A percentile compares a stretch with the other conserved stretches of the same genome.
phyloP scores from a whole-genome alignment of 37 sponge, comb jelly and placozoan genomes.

The Aphrocallistes beatrix region DNA sequence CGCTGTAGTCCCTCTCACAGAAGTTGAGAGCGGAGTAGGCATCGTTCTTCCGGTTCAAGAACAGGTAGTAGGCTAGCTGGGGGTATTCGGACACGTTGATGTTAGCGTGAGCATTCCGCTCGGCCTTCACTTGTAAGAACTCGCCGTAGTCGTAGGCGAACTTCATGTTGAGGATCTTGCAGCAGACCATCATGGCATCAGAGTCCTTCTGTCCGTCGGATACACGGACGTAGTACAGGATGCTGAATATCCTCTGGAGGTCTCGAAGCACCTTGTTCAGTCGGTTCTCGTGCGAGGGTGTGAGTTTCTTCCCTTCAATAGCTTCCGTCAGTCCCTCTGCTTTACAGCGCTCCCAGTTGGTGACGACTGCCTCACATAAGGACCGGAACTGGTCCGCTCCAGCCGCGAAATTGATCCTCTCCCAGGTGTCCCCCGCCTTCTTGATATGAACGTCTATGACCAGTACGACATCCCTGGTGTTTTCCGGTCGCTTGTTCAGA shows the following conservation, averaged over 20 bases:
- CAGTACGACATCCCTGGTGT: background rate
- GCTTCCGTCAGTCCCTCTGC: background rate
- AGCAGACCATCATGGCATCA: constrained; percentile 1
- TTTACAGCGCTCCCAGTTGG: background rate
- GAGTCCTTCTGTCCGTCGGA: background rate
- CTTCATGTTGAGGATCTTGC: background rate
- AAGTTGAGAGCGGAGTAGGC: background rate
- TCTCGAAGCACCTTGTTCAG: background rate
- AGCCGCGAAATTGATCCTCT: background rate
- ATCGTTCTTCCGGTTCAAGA: background rate
- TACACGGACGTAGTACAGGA: background rate
- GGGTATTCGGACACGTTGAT: background rate
- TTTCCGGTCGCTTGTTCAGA: background rate
- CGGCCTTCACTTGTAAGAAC: background rate
- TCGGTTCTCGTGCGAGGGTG: background rate
- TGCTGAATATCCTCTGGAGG: background rate
- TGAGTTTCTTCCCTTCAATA: background rate
- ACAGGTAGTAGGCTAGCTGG: background rate
- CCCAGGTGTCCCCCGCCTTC: background rate
- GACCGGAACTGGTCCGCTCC: background rate
- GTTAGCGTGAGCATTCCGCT: background rate
- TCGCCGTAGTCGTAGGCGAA: background rate
- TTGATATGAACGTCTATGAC: background rate
- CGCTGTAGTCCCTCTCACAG: background rate
- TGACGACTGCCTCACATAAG: background rate